Percentiles rank a stretch among this genome's conserved stretches.
Conservation (phyloP, 2,797 vertebrate species). For the Mormyrops boulengeri region DNA sequence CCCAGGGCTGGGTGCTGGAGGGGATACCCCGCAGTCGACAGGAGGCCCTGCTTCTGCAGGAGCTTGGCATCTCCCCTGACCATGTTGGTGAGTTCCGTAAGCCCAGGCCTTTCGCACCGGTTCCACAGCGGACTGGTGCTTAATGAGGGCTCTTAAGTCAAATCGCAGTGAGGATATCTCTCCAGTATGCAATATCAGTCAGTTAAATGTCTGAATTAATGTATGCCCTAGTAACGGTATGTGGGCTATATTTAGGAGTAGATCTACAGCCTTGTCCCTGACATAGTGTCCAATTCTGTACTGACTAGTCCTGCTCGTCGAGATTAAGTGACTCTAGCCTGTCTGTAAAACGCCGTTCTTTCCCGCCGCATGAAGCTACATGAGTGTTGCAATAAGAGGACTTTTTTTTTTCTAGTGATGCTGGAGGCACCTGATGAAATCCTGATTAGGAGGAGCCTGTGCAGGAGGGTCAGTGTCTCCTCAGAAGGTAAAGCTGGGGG, state of each 20-base stretch:
- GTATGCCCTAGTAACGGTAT: background rate
- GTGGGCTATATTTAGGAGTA: background rate
- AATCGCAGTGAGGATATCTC: background rate
- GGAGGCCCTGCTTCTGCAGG: slow-evolving; percentile 71
- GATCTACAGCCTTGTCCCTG: background rate
- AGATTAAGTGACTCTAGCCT: background rate
- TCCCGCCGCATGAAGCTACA: background rate
- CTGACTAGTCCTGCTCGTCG: background rate
- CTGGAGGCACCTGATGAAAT: slow-evolving; percentile 73
- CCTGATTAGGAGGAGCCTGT: slow-evolving; percentile 70
- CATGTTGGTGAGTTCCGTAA: slow-evolving; percentile 76
- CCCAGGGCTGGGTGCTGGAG: slow-evolving; percentile 85
- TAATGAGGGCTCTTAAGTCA: background rate
- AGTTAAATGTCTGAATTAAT: background rate
- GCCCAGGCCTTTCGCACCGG: background rate
- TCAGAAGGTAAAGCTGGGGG: slow-evolving; percentile 69
- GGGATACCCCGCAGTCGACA: slow-evolving; percentile 72
- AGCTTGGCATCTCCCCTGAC: slow-evolving; percentile 64
- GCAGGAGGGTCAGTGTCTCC: slow-evolving; percentile 69
- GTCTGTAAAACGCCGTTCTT: background rate
- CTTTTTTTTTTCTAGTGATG: slow-evolving; percentile 57
- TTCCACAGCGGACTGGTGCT: background rate
- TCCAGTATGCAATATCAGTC: background rate
- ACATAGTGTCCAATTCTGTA: background rate
- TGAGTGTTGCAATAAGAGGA: background rate